These are phyloP conservation scores for Oryzias melastigma DNA, from an alignment of 2,113 vertebrate species.

Conservation along the genomic window DNA sequence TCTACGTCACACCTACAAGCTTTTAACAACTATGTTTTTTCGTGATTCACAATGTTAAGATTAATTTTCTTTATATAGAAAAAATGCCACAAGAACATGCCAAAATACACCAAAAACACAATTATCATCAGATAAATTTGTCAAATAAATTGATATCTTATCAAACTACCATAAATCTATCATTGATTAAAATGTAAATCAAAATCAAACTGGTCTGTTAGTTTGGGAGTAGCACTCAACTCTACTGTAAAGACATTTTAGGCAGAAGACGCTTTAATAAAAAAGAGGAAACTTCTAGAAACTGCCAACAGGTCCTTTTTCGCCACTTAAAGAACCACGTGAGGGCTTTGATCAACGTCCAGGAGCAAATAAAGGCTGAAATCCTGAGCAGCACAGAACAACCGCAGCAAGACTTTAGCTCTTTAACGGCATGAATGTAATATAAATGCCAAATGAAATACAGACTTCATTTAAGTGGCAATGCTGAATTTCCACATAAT, in stretches of 20 bases:
- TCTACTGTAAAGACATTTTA: not conserved
- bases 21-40: too few relatives aligned
- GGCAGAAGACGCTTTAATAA: slow-evolving; percentile 11
- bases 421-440: slow-evolving; percentile 58
- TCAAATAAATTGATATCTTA: too few relatives aligned
- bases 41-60: too few relatives aligned
- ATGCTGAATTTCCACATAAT: slow-evolving; percentile 67
- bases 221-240: too few relatives aligned
- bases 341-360: slow-evolving; percentile 46
- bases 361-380: slow-evolving; percentile 58
- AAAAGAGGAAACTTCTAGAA: slow-evolving; percentile 14
- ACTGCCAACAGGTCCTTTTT: slow-evolving; percentile 24
- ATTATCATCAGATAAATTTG: too few relatives aligned
- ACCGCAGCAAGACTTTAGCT: slow-evolving; percentile 66
- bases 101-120: too few relatives aligned
- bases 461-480: slow-evolving; percentile 61
- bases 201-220: too few relatives aligned
- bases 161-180: too few relatives aligned
- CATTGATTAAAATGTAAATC: too few relatives aligned
- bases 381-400: slow-evolving; percentile 55
- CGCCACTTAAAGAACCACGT: slow-evolving; percentile 38
- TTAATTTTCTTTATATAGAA: too few relatives aligned
- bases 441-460: slow-evolving; percentile 68
- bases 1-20: too few relatives aligned
- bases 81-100: too few relatives aligned